A percentile compares a stretch with the other conserved stretches of the same genome.
phyloP scores from a whole-genome alignment of 2,797 vertebrate species.

The Tolypeutes matacus region DNA sequence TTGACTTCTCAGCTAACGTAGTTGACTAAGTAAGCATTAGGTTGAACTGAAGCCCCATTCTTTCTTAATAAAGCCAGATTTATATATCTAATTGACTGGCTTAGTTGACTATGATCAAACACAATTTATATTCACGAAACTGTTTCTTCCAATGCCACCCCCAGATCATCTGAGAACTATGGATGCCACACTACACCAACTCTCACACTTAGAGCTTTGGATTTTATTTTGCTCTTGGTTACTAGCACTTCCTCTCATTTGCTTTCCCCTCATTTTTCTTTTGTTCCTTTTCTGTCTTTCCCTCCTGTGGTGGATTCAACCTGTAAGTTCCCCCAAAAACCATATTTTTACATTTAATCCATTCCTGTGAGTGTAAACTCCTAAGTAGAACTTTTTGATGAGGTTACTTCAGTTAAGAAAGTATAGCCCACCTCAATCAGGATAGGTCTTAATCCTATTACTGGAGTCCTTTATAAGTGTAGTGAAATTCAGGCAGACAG shows the following conservation, averaged over 20 bases:
- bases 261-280: background rate
- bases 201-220: background rate
- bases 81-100: background rate
- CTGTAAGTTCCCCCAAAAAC: too few species aligned
- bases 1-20: background rate
- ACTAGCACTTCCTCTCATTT: background rate
- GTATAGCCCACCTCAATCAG: too few species aligned
- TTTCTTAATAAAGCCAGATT: background rate
- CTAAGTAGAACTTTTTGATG: too few species aligned
- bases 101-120: background rate
- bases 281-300: background rate
- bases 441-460: too few species aligned
- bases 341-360: too few species aligned
- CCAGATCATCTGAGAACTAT: background rate
- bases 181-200: rapidly evolving
- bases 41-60: background rate
- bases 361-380: too few species aligned
- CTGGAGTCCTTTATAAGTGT: too few species aligned
- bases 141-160: background rate
- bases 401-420: too few species aligned
- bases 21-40: background rate
- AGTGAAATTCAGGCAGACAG: too few species aligned
- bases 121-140: background rate
- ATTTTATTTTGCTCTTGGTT: background rate
- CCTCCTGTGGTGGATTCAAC: too few species aligned